Evolutionary conservation across 1,140 invertebrate genomes (phyloP), one percentile per base, ranked within the genome.

Genomic region (Mizuhopecten yessoensis): DNA sequence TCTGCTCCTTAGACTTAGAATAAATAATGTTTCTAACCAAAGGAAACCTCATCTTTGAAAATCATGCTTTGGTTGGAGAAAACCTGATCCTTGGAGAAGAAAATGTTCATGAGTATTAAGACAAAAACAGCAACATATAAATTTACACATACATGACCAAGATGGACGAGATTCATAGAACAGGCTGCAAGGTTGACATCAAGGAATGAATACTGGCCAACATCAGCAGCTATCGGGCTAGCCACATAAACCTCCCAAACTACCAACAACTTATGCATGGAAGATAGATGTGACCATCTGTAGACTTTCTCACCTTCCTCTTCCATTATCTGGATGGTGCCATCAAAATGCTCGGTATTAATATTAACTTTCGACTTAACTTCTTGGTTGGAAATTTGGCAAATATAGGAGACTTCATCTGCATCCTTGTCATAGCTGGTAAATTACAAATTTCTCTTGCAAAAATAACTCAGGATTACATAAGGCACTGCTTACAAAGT

Each of bases 241-340:
- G 57, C 29, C 57, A 75, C 57, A 75, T 75, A 23, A 29, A 75
- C 57, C 57, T 29, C 57, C 57, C 57, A 75, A 15, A 29, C 57
- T 75, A n/a, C n/a, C n/a, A n/a, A n/a, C n/a, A 39, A 75, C 23
- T 75, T 13, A 45, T 20, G 42, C 57, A 75, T 75, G 57, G 57
- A 75, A 75, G 57, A 75, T 75, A 75, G 57, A 75, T 75, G 23
- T 75, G 57, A 75, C 57, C 57, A 29, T 45, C 42, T 45, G 42
- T 75, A 5, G 57, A 75, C 57, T 75, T 29, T 75, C 57, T 75
- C 2, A 75, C 57, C 57, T 75, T 75, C 57, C 57, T 29, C 42
- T 45, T 45, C 42, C 42, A 45, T 10, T 7, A 9, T 45, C 42
- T 13, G 17, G 57, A 11, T 75, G n/a, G 29, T 75, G 57, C 57